Percentiles rank a stretch among this genome's conserved stretches.
Evolutionary conservation across 1,140 invertebrate genomes (phyloP).

Genomic region (Orchesella cincta): DNA sequence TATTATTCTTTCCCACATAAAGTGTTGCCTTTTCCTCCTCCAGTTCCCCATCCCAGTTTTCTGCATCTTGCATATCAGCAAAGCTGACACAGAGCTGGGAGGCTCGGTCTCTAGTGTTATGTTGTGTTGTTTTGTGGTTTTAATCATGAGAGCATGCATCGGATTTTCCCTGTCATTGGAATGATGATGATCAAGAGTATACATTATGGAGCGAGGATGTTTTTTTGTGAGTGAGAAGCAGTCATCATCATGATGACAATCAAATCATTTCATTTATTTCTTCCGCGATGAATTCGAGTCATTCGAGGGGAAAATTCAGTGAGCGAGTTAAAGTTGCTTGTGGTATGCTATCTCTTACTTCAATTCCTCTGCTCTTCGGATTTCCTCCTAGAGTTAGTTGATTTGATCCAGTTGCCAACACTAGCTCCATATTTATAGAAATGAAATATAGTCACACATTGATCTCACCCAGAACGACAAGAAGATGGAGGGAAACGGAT

Average conservation of each 20-base stretch:
- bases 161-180: slow-evolving; percentile 4
- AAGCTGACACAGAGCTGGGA: neutral
- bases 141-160: neutral
- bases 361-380: neutral
- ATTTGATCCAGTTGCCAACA: slow-evolving; percentile 23
- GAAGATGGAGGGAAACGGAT: neutral
- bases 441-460: neutral
- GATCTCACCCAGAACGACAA: slow-evolving; percentile 9
- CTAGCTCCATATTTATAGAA: slow-evolving; percentile 17
- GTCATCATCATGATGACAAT: slow-evolving; percentile 32
- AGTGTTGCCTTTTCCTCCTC: neutral
- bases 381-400: neutral
- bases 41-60: neutral
- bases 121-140: neutral
- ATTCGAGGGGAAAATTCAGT: slow-evolving; percentile 22
- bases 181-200: neutral
- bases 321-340: neutral
- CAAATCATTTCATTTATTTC: slow-evolving; percentile 43
- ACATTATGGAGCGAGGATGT: slow-evolving; percentile 19
- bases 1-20: neutral
- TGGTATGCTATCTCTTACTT: neutral
- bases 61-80: neutral
- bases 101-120: neutral
- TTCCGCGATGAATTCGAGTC: slow-evolving; percentile 19
- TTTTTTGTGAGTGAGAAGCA: neutral